Base-by-base conservation (phyloP, 2,888 invertebrate species). In the Limnephilus rhombicus region DNA sequence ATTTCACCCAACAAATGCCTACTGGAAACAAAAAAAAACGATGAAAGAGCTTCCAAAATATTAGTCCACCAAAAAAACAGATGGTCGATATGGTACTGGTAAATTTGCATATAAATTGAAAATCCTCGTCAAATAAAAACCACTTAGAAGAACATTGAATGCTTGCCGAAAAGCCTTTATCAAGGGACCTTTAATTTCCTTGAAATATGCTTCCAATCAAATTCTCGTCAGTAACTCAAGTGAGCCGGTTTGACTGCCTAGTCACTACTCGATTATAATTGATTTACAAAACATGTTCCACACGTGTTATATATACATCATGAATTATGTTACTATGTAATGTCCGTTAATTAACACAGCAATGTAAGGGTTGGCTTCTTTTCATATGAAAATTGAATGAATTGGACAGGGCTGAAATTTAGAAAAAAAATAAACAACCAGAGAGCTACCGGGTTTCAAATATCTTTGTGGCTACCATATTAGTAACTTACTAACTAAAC, bases 31-130 rank as follows among this genome's bases (percentile, higher is more conserved):
- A 89, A 92, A 88, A 68, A 49, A 91, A 34, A 3, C 86, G 87
- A 90, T 90, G 91, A 87, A 92, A 89, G 85, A 83, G 87, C 91
- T 91, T 85, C 93, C 41, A 85, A 93, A 93, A 68, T 68, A 68
- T 68, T 91, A 87, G 90, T 93, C 85, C 90, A 90, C 31, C 90
- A 91, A 87, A 24, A 85, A 91, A 87, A 81, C 88, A 83, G 93
- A 91, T 92, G 92, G 91, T 41, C 85, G 90, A 85, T 90, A 89
- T 86, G 88, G 80, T 88, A 82, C 82, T 87, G 85, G 53, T 83
- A 81, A 88, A 93, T 93, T 93, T 93, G 91, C 93, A 93, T 93
- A 93, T 93, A 93, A 93, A 93, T 93, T 93, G 93, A 93, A 93
- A 93, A 91, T 92, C 93, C 90, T 91, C 91, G 91, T 92, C 89